Conservation (phyloP, 1,140 invertebrate species). For the Halotydeus destructor region DNA sequence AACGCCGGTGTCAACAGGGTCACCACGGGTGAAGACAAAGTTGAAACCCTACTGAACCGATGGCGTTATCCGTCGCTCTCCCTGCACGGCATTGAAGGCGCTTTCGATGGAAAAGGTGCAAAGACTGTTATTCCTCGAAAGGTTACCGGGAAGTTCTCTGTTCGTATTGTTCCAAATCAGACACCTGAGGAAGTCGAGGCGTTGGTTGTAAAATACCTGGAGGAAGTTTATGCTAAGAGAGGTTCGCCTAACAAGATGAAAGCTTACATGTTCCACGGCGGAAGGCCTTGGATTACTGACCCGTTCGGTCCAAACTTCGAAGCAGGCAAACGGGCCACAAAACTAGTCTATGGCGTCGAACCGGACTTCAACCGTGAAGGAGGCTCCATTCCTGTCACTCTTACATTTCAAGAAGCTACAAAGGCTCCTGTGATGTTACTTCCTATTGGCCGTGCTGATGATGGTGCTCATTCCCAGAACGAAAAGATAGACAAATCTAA, state of each 20-base stretch:
- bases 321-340: conserved; percentile 63
- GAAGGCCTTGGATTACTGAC: conserved; percentile 74
- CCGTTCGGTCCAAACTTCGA: conserved; percentile 73
- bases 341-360: conserved; percentile 68
- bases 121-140: conserved; percentile 91
- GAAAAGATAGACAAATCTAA: conserved; percentile 82
- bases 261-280: conserved; percentile 45
- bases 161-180: conserved; percentile 80
- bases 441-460: conserved; percentile 67
- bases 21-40: conserved; percentile 20
- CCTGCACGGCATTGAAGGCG: conserved; percentile 79
- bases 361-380: conserved; percentile 89
- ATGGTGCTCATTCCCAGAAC: conserved; percentile 95
- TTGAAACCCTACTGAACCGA: conserved; percentile 55
- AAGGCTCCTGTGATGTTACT: conserved; percentile 79
- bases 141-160: conserved; percentile 88
- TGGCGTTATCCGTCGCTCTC: conserved; percentile 78
- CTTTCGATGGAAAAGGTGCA: conserved; percentile 67
- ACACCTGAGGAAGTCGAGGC: conserved; percentile 49
- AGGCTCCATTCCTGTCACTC: conserved; percentile 81
- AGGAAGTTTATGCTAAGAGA: conserved; percentile 39
- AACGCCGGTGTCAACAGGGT: conserved; percentile 36
- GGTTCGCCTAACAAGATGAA: conserved; percentile 67
- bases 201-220: conserved; percentile 47
- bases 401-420: conserved; percentile 67